Evolutionary conservation across 2,888 invertebrate genomes (phyloP).

Genomic region (Acanthococcus lagerstroemiae): DNA sequence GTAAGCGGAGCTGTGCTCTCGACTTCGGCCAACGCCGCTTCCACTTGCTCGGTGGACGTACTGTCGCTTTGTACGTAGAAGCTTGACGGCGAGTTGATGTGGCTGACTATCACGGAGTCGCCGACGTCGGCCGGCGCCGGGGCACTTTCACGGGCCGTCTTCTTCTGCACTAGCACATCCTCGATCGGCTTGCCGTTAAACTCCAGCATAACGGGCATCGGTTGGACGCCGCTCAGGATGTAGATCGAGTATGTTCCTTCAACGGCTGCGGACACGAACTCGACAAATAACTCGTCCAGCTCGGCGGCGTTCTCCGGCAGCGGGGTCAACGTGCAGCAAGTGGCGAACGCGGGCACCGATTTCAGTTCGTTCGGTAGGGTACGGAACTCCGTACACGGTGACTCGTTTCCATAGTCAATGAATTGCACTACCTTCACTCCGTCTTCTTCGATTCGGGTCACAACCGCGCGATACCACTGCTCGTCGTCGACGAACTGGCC

Average conservation of each 20-base stretch:
- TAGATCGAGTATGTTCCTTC: slow-evolving; percentile 3
- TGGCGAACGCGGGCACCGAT: slow-evolving; percentile 50
- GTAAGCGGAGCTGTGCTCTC: not conserved
- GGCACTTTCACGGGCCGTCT: not conserved
- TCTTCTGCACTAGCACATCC: not conserved
- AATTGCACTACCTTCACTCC: slow-evolving; percentile 51
- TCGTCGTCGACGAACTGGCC: slow-evolving; percentile 57
- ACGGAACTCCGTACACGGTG: slow-evolving; percentile 50
- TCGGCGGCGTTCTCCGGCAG: slow-evolving; percentile 48
- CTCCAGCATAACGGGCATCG: slow-evolving; percentile 4
- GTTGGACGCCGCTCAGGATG: slow-evolving; percentile 2
- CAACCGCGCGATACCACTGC: slow-evolving; percentile 56
- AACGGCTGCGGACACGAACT: not conserved
- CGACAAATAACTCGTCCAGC: slow-evolving; percentile 8
- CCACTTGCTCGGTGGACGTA: not conserved
- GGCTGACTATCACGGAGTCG: slow-evolving; percentile 2
- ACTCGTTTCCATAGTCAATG: slow-evolving; percentile 60
- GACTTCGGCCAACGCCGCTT: not conserved
- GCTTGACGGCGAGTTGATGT: slow-evolving; percentile 24
- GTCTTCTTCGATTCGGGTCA: slow-evolving; percentile 50
- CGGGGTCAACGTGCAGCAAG: slow-evolving; percentile 50
- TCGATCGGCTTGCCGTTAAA: slow-evolving; percentile 1
- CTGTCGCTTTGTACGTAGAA: slow-evolving; percentile 43
- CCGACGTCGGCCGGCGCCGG: not conserved
- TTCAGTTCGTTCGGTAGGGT: slow-evolving; percentile 53